Conservation (phyloP, 2,797 vertebrate genomes). For the Gadopsis marmoratus region DNA sequence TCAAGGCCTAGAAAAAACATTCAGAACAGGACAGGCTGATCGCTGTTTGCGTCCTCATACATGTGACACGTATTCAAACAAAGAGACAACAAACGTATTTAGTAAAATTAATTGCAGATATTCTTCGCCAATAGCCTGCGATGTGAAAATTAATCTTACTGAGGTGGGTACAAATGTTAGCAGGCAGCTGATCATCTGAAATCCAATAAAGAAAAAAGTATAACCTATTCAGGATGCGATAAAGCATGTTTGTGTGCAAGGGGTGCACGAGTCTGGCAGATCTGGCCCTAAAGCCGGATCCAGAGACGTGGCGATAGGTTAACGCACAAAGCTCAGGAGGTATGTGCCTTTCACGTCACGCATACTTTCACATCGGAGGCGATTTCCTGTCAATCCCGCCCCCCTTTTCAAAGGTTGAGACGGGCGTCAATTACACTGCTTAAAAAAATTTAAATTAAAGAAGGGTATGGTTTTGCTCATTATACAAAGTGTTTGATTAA, state of each 20-base stretch:
- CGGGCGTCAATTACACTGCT: background rate
- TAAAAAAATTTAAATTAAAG: too few relatives aligned
- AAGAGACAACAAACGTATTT: background rate
- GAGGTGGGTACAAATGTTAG: background rate
- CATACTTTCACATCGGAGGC: background rate
- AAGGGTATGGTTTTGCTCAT: background rate
- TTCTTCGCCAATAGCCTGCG: background rate
- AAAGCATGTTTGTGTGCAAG: conserved; percentile 8
- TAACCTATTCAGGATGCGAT: conserved; percentile 2
- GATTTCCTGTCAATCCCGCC: background rate
- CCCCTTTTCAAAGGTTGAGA: background rate
- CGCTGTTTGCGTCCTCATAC: background rate
- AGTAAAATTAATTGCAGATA: background rate
- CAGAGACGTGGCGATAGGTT: background rate
- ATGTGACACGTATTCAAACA: background rate
- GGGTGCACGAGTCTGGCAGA: background rate
- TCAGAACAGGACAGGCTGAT: background rate
- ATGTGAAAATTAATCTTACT: background rate
- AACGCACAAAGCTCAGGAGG: background rate
- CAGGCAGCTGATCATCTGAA: background rate
- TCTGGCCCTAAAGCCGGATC: conserved; percentile 7
- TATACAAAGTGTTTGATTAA: background rate
- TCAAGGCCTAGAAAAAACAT: background rate
- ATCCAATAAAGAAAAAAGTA: background rate
- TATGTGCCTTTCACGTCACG: background rate